A percentile compares a stretch with the other conserved stretches of the same genome.
These are phyloP conservation scores for Jordanella pulchra DNA, from an alignment of 2,797 vertebrate species.

Conservation along the genomic window DNA sequence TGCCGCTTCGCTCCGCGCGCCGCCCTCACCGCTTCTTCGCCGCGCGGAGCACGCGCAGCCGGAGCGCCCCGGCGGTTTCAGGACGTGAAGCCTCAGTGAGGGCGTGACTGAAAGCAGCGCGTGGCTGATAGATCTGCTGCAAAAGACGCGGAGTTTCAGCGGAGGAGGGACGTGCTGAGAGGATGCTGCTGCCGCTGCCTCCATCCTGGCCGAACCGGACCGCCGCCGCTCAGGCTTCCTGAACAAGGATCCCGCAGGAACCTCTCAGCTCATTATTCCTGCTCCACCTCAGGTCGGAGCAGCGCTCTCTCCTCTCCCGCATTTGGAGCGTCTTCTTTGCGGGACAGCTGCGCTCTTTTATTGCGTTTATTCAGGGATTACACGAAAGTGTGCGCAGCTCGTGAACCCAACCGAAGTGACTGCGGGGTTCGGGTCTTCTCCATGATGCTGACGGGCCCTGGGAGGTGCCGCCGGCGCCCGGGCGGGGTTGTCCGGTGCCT, in stretches of 20 bases:
- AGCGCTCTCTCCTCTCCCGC: neutral
- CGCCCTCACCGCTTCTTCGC: slow-evolving; percentile 9
- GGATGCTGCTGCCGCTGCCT: slow-evolving; percentile 49
- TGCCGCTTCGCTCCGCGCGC: slow-evolving; percentile 30
- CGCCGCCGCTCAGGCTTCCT: slow-evolving; percentile 40
- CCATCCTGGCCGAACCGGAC: slow-evolving; percentile 28
- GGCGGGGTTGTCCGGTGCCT: slow-evolving; percentile 37
- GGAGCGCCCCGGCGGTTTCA: slow-evolving; percentile 9
- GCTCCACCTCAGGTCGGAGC: slow-evolving; percentile 16
- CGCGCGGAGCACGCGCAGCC: slow-evolving; percentile 15
- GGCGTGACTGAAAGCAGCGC: neutral
- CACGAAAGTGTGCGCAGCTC: neutral
- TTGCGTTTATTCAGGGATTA: slow-evolving; percentile 17
- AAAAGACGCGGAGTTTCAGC: slow-evolving; percentile 8
- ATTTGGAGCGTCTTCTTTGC: slow-evolving; percentile 4
- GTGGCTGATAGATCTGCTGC: neutral
- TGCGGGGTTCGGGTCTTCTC: slow-evolving; percentile 18
- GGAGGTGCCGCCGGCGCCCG: slow-evolving; percentile 34
- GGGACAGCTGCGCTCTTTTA: slow-evolving; percentile 15
- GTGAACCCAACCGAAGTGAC: slow-evolving; percentile 11
- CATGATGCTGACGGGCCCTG: slow-evolving; percentile 51
- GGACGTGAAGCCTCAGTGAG: slow-evolving; percentile 8
- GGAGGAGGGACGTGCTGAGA: slow-evolving; percentile 33
- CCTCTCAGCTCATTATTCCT: slow-evolving; percentile 22
- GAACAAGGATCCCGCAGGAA: slow-evolving; percentile 23